Evolutionary conservation across 2,113 vertebrate genomes (phyloP).

Genomic region (Mixornis gularis): DNA sequence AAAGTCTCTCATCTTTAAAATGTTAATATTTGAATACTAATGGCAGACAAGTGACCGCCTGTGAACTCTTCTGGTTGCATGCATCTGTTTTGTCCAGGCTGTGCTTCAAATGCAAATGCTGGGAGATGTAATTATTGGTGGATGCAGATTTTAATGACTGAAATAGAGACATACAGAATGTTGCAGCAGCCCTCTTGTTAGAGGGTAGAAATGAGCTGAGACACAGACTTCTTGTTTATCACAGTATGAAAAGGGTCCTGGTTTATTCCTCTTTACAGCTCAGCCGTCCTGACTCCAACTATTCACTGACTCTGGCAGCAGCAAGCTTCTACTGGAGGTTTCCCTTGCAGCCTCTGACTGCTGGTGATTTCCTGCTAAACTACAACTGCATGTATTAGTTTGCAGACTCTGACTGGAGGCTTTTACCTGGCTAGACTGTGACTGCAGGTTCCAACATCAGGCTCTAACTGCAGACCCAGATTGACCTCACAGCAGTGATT

Average conservation of each 20-base stretch:
- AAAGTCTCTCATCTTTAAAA: not conserved
- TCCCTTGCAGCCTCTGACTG: not conserved
- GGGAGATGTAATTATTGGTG: not conserved
- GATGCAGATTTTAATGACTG: not conserved
- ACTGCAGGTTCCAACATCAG: not conserved
- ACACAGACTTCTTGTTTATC: not conserved
- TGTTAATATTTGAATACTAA: not conserved
- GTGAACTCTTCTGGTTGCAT: not conserved
- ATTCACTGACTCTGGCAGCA: not conserved
- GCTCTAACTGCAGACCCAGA: not conserved
- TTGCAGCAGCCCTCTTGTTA: not conserved
- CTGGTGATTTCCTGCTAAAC: not conserved
- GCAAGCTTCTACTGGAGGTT: not conserved
- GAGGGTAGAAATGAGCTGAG: not conserved
- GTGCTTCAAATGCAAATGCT: not conserved
- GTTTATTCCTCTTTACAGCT: not conserved
- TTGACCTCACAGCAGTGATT: not conserved
- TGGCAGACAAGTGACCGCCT: not conserved
- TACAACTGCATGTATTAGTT: not conserved
- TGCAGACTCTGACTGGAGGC: not conserved
- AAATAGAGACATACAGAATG: not conserved
- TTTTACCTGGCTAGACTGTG: not conserved
- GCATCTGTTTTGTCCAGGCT: not conserved
- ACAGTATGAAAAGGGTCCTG: not conserved
- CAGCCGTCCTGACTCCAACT: not conserved